Evolutionary conservation across 1,140 invertebrate genomes (phyloP).

Genomic region (Leptoteleia sp.): DNA sequence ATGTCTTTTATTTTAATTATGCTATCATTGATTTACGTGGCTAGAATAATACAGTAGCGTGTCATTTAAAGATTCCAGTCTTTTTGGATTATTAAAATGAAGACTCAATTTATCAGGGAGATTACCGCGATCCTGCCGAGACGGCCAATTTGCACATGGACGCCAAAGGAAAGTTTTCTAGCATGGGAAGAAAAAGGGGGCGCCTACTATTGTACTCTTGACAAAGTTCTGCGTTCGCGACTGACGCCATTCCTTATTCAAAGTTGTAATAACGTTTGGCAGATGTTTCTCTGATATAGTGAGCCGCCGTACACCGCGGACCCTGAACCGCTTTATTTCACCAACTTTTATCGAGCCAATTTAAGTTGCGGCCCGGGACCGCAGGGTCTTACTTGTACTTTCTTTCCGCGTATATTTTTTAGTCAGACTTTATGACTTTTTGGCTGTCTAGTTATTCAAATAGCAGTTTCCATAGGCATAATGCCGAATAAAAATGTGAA

Average conservation of each 20-base stretch:
- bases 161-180: slow-evolving; percentile 63
- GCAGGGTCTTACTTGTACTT: slow-evolving; percentile 57
- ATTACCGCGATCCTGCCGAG: slow-evolving; percentile 67
- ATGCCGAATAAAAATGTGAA: slow-evolving; percentile 22
- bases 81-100: slow-evolving; percentile 70
- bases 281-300: slow-evolving; percentile 81
- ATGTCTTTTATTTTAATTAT: slow-evolving; percentile 8
- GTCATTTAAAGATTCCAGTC: slow-evolving; percentile 19
- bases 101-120: slow-evolving; percentile 71
- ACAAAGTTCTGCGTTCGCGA: slow-evolving; percentile 62
- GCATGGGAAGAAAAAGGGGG: slow-evolving; percentile 65
- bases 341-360: slow-evolving; percentile 82
- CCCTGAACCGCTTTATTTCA: slow-evolving; percentile 76
- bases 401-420: slow-evolving; percentile 39
- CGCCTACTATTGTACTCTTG: slow-evolving; percentile 54
- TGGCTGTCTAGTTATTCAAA: slow-evolving; percentile 55
- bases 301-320: slow-evolving; percentile 61
- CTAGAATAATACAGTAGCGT: slow-evolving; percentile 23
- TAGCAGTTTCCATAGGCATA: slow-evolving; percentile 21
- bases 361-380: slow-evolving; percentile 78
- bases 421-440: slow-evolving; percentile 51
- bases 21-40: neutral
- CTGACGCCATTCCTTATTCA: slow-evolving; percentile 79
- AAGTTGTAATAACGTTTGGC: slow-evolving; percentile 82
- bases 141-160: slow-evolving; percentile 41